phyloP scores from a whole-genome alignment of 2,888 invertebrate genomes.

The Seladonia tumulorum region DNA sequence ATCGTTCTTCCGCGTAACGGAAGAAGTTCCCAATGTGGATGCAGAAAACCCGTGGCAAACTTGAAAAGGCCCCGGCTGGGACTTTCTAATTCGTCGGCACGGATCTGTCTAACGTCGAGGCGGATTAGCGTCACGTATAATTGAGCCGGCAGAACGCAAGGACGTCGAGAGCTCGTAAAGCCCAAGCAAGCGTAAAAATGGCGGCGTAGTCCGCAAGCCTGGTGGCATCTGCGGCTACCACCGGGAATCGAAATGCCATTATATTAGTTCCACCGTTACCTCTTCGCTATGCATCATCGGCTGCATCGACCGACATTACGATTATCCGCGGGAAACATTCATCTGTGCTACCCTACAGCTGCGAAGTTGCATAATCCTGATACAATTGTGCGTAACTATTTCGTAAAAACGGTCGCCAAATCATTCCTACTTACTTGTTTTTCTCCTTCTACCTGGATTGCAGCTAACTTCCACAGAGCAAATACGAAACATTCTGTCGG shows the following conservation, averaged over 20 bases:
- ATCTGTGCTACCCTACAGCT: slow-evolving; percentile 55
- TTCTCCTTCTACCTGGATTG: background rate
- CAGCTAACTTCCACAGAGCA: background rate
- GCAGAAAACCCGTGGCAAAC: slow-evolving; percentile 16
- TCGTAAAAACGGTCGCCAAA: background rate
- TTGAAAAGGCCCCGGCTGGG: slow-evolving; percentile 14
- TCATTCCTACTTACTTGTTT: background rate
- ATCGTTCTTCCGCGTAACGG: slow-evolving; percentile 26
- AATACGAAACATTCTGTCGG: background rate
- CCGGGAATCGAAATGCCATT: slow-evolving; percentile 61
- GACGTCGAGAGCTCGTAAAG: slow-evolving; percentile 42
- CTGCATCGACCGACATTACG: slow-evolving; percentile 63
- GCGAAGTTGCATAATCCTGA: slow-evolving; percentile 64
- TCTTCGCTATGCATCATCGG: slow-evolving; percentile 64
- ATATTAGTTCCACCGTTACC: slow-evolving; percentile 64
- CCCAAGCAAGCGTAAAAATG: slow-evolving; percentile 50
- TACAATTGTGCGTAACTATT: slow-evolving; percentile 52
- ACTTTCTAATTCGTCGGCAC: slow-evolving; percentile 52
- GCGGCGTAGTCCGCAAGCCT: background rate
- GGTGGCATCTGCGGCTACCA: slow-evolving; percentile 22
- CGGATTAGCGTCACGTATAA: slow-evolving; percentile 38
- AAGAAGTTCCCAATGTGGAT: background rate
- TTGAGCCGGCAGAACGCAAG: slow-evolving; percentile 38
- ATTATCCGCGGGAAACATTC: slow-evolving; percentile 62
- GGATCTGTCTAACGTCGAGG: slow-evolving; percentile 28